Base-by-base conservation (phyloP, 1,140 invertebrate genomes). In the Heliconius melpomene region DNA sequence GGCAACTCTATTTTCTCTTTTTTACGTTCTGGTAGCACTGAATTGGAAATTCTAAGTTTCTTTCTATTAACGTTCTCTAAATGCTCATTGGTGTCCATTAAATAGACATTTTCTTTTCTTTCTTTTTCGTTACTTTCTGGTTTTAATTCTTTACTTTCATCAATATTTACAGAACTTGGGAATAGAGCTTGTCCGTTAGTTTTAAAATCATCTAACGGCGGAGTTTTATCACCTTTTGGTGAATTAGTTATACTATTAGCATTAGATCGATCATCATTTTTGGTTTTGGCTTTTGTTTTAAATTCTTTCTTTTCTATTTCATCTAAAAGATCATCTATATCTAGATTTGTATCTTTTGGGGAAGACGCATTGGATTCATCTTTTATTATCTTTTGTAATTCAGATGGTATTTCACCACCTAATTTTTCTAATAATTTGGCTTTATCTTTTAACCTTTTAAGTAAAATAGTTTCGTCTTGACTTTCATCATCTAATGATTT, bases 241-340 rank as follows among this genome's bases (percentile, higher is more conserved):
- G 91, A 91, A 72, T 82, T 88, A 29, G 80, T 87, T 16, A 74
- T 80, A 84, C 86, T 90, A 7, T 81, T 83, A 16, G 40, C 74
- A 77, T 83, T 89, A 2, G 85, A 84, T 73, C 83, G 70, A 75
- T 86, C 85, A 73, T 82, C 83, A 20, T 18, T 20, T 74, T 82
- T 86, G 40, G 82, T 78, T 79, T 89, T 92, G 13, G 79, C 36
- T 78, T 91, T 92, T 7, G 82, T 79, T 88, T 93, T 94, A 6
- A 94, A 77, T 84, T 94, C 93, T 76, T 88, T 94, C 74, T 91
- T 92, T 79, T 94, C 93, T 38, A 94, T 94, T 84, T 94, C 91
- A 81, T 92, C 85, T 82, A 94, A 75, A 40, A 94, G 79, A 74
- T 94, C 91, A 83, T 94, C 93, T 72, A 94, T 93, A 78, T 92